Percentiles rank a stretch among this genome's conserved stretches.
phyloP scores from a whole-genome alignment of 2,797 vertebrate genomes.

The Ambastaia sidthimunki region DNA sequence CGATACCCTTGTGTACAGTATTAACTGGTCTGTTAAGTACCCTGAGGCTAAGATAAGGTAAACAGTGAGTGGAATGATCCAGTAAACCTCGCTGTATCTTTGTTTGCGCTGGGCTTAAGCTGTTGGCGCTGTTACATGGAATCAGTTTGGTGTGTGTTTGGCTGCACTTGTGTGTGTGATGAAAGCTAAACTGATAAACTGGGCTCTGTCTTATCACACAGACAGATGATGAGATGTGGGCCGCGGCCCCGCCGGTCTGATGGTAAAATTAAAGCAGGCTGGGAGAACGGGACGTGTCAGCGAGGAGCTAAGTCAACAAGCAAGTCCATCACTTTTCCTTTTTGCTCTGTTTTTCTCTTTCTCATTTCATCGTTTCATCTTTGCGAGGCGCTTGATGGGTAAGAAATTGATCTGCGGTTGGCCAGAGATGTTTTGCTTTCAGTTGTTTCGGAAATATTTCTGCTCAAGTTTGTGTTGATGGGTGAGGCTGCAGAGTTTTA shows the following conservation, averaged over 20 bases:
- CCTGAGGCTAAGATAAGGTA: background rate
- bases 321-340: conserved; percentile 10
- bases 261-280: conserved; percentile 43
- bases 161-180: background rate
- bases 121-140: conserved; percentile 24
- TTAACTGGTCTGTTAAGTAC: conserved; percentile 9
- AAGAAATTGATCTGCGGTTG: conserved; percentile 31
- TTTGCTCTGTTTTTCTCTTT: conserved; percentile 10
- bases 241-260: conserved; percentile 15
- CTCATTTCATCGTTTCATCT: conserved; percentile 23
- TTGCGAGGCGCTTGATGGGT: conserved; percentile 11
- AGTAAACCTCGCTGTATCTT: conserved; percentile 36
- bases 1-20: background rate
- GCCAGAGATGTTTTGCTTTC: background rate
- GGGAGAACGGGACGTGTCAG: conserved; percentile 27
- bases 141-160: conserved; percentile 1
- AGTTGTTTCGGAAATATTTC: conserved; percentile 14
- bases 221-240: conserved; percentile 7
- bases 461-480: background rate
- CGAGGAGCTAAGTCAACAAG: conserved; percentile 24
- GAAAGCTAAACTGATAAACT: conserved; percentile 27
- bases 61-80: conserved; percentile 31
- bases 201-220: conserved; percentile 31
- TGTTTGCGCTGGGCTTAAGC: conserved; percentile 31
- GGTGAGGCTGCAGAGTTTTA: no score